Percentiles rank a stretch among this genome's conserved stretches.
Conservation (phyloP, 2,113 vertebrate genomes). For the Albula goreensis region DNA sequence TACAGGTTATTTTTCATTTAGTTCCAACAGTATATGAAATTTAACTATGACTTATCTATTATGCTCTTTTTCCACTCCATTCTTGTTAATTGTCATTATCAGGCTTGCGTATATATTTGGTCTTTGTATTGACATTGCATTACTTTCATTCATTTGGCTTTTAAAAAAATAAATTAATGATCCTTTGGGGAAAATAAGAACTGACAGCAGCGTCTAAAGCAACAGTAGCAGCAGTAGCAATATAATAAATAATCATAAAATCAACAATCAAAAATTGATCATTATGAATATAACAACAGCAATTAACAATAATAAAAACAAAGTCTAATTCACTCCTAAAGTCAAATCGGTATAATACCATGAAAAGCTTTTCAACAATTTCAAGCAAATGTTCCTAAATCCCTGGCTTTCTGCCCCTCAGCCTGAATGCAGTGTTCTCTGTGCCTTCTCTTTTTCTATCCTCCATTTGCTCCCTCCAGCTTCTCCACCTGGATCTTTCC, state of each 20-base stretch:
- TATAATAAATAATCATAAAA: conserved; percentile 67
- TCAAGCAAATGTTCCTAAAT: conserved; percentile 41
- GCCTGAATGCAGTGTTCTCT: not conserved
- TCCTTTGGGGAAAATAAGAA: conserved; percentile 67
- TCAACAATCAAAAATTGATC: conserved; percentile 23
- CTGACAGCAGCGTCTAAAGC: conserved; percentile 72
- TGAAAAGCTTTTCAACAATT: conserved; percentile 60
- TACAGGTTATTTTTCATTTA: not conserved
- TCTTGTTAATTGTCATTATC: conserved; percentile 46
- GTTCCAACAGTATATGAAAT: not conserved
- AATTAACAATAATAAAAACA: conserved; percentile 50
- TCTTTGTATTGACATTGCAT: conserved; percentile 67
- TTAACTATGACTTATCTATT: not conserved
- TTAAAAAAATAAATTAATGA: conserved; percentile 42
- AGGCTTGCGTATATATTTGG: conserved; percentile 68
- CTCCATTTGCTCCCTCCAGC: not conserved
- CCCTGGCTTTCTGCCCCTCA: not conserved
- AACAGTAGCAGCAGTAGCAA: conserved; percentile 68
- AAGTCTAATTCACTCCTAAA: conserved; percentile 39
- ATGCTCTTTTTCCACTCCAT: not conserved
- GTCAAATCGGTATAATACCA: conserved; percentile 55
- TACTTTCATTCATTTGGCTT: conserved; percentile 70
- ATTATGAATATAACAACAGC: conserved; percentile 37
- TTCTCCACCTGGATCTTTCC: not conserved
- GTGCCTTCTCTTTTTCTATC: not conserved